phyloP scores from a whole-genome alignment of 2,888 invertebrate genomes.

The Lathronympha strigana region DNA sequence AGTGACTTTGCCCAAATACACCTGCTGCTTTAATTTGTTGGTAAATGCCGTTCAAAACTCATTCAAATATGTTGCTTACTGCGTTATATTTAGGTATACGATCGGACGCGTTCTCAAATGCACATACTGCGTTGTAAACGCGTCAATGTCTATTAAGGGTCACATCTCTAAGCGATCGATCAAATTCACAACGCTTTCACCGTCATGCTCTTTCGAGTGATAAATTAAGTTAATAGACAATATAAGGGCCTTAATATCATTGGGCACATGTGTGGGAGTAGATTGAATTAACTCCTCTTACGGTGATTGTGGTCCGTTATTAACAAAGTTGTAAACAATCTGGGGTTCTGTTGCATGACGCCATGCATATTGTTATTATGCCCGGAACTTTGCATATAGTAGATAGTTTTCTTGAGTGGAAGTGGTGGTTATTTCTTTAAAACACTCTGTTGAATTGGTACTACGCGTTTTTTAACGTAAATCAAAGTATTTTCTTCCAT shows the following conservation, averaged over 20 bases:
- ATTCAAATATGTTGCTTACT: background rate
- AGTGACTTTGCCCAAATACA: constrained; percentile 9
- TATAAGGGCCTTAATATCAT: constrained; percentile 53
- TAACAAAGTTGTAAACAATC: background rate
- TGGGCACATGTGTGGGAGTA: constrained; percentile 43
- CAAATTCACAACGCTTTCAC: constrained; percentile 69
- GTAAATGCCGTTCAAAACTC: background rate
- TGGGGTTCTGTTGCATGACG: no score
- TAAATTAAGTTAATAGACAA: constrained; percentile 77
- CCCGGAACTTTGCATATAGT: no score
- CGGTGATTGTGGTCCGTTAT: constrained; percentile 13
- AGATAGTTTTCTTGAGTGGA: no score
- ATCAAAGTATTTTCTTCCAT: no score
- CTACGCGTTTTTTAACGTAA: no score
- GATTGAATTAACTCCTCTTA: constrained; percentile 38
- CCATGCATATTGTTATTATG: no score
- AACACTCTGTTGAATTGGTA: no score
- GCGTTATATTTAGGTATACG: background rate
- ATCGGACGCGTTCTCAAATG: background rate
- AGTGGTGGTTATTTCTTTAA: no score
- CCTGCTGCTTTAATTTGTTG: background rate
- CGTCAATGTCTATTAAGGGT: constrained; percentile 44
- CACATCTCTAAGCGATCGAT: constrained; percentile 67
- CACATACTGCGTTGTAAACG: background rate
- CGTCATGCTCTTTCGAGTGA: constrained; percentile 62